phyloP scores from a whole-genome alignment of 2,113 vertebrate genomes.

The Pollachius pollachius region DNA sequence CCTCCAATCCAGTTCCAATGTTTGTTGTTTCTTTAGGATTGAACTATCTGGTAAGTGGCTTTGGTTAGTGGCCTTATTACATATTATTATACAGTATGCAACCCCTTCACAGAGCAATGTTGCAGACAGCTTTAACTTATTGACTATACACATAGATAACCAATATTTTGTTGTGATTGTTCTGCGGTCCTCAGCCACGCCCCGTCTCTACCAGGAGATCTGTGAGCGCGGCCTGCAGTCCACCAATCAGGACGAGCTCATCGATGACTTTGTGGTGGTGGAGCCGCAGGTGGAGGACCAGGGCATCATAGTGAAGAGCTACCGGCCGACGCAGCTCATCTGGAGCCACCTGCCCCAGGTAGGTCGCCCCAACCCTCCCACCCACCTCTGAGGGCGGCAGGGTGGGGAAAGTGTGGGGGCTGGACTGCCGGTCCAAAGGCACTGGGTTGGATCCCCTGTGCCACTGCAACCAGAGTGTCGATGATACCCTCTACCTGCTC shows the following conservation, averaged over 20 bases:
- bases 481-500: no score
- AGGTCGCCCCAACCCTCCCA: neutral
- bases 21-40: no score
- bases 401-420: no score
- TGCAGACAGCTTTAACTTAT: no score
- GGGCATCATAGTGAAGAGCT: conserved; percentile 85
- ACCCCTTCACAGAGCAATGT: no score
- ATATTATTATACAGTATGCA: no score
- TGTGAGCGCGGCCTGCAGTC: conserved; percentile 88
- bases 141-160: neutral
- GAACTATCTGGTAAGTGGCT: no score
- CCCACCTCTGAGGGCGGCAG: neutral
- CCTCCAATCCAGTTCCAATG: no score
- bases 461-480: no score
- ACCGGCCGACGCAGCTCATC: conserved; percentile 80
- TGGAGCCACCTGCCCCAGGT: conserved; percentile 97
- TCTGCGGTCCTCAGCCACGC: conserved; percentile 59
- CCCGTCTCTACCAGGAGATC: conserved; percentile 91
- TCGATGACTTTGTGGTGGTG: conserved; percentile 67
- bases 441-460: no score
- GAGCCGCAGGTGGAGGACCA: conserved; percentile 55
- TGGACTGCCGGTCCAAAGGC: no score
- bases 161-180: neutral
- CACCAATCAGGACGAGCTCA: conserved; percentile 75
- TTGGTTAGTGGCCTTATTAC: no score